Base-by-base conservation (phyloP, 2,797 vertebrate genomes). In the Hafferia zeledoni region DNA sequence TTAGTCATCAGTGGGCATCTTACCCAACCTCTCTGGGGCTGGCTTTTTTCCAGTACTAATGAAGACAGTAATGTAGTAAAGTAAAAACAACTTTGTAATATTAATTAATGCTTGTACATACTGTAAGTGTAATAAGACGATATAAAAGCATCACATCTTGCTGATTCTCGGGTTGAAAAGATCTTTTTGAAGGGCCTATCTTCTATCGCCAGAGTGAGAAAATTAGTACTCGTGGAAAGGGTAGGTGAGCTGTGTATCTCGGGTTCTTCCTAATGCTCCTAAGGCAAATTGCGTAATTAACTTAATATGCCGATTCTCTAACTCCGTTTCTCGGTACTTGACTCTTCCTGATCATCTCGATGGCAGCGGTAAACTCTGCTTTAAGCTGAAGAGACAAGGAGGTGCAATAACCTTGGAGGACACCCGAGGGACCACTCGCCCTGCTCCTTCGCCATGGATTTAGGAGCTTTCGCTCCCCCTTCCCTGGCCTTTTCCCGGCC, bases 221-320 rank as follows among this genome's bases (percentile, higher is more conserved):
- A 65, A 69, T 24, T 5, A 46, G 13, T 60, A 24, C 17, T 68
- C 1, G 24, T 53, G 30, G 59, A 13, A 30, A 81, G 72, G 59
- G 72, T 24, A 47, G 39, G 17, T 55, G 24, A 7, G 35, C 47
- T 16, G 35, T 31, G 3, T 9, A 18, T 41, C 44, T 79, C 5
- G 1, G 0, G 7, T 57, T 56, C 47, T 10, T 5, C 14, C 31
- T n/a, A 50, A 39, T 1, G 43, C 22, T 71, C 28, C 3, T 10
- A 50, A 67, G 28, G 28, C 43, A 52, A 84, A 63, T 74, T 22
- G 44, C 24, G 28, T 22, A 39, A 78, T 79, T 75, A 65, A 82
- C 46, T 63, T 52, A 41, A 49, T 5, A 31, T 10, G 30, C 43
- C 22, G 39, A 20, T 85, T 83, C 87, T 47, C 18, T 44, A 87